Percentiles rank a stretch among this genome's conserved stretches.
Evolutionary conservation across 2,113 vertebrate genomes (phyloP).

Genomic region (Pipa parva): DNA sequence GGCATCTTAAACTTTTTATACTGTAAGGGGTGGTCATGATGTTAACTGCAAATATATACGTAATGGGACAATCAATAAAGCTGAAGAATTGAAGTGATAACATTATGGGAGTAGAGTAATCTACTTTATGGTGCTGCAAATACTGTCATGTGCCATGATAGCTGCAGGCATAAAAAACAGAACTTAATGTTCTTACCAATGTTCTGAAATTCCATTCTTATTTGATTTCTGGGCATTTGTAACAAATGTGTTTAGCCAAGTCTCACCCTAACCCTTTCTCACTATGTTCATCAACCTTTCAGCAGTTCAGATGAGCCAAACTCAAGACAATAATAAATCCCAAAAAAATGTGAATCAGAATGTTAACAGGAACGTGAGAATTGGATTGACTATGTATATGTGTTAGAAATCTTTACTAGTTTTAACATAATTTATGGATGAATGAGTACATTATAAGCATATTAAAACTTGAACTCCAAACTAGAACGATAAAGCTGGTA

Average conservation of each 20-base stretch:
- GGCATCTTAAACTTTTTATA: background rate
- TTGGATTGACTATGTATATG: constrained; percentile 9
- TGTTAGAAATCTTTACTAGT: background rate
- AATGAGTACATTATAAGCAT: too few relatives aligned
- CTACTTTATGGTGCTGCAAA: background rate
- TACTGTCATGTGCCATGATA: background rate
- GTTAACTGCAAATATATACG: background rate
- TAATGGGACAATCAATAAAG: background rate
- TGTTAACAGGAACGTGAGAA: constrained; percentile 17
- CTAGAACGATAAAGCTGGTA: too few relatives aligned
- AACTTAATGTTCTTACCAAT: constrained; percentile 30
- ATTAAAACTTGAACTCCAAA: too few relatives aligned
- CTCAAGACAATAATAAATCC: constrained; percentile 35
- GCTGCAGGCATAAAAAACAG: constrained; percentile 2
- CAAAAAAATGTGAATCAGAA: constrained; percentile 22
- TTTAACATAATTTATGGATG: too few relatives aligned
- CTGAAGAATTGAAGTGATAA: background rate
- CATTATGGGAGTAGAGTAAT: background rate
- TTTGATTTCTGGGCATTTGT: constrained; percentile 32
- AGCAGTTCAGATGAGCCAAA: constrained; percentile 34
- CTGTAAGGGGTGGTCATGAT: background rate
- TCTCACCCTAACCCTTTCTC: constrained; percentile 31
- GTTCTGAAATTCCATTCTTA: constrained; percentile 28
- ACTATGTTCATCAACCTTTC: constrained; percentile 41
- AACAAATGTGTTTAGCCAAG: constrained; percentile 16